Conservation (phyloP, 2,113 vertebrate species). For the Cyanoderma ruficeps region DNA sequence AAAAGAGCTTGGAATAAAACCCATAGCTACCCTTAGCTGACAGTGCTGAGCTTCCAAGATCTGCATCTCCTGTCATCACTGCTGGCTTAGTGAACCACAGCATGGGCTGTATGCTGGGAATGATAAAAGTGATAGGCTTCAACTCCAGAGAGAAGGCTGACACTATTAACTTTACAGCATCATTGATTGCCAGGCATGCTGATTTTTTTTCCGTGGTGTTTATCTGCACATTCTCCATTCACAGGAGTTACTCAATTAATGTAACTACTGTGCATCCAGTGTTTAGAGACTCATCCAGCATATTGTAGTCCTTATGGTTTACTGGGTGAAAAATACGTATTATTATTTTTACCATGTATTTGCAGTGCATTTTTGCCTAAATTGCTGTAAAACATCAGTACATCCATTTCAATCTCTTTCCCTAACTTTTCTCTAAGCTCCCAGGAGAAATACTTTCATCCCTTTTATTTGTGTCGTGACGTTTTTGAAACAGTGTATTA, state of each 20-base stretch:
- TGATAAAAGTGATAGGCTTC: background rate
- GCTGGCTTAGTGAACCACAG: background rate
- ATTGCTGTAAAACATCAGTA: background rate
- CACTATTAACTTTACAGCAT: background rate
- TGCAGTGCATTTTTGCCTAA: background rate
- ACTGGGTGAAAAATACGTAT: background rate
- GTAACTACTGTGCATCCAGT: background rate
- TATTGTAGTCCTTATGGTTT: background rate
- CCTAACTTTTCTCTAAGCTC: background rate
- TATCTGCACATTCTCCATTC: background rate
- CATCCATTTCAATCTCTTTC: background rate
- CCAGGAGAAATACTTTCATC: background rate
- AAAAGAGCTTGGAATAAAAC: background rate
- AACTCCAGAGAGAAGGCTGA: background rate
- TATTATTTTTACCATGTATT: background rate
- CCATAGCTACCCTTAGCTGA: background rate
- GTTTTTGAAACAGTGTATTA: background rate
- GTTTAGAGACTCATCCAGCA: background rate
- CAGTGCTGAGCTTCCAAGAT: background rate
- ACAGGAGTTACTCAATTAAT: background rate
- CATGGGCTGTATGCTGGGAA: background rate
- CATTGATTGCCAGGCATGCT: background rate
- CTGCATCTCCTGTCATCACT: background rate
- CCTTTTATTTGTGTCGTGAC: background rate
- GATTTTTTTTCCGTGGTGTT: background rate